phyloP scores from a whole-genome alignment of 2,888 invertebrate genomes.

The Agrochola litura region DNA sequence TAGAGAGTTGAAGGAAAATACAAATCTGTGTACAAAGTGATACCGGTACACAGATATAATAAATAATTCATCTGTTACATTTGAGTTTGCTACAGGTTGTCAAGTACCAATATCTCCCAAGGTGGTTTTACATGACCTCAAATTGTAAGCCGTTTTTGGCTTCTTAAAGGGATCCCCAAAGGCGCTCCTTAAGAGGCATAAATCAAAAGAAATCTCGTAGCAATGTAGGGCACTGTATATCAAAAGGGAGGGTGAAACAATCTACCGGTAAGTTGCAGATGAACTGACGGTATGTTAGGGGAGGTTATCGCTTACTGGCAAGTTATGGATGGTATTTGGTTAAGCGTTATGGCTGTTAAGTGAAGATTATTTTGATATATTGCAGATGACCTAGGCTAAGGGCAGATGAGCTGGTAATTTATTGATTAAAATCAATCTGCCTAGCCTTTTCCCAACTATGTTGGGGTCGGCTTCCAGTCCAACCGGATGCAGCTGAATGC shows the following conservation, averaged over 20 bases:
- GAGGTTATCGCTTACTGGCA: constrained; percentile 19
- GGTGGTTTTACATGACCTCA: constrained; percentile 31
- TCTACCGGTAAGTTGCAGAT: constrained; percentile 20
- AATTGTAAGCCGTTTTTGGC: constrained; percentile 51
- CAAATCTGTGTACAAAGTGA: constrained; percentile 15
- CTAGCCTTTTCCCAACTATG: too few relatives aligned
- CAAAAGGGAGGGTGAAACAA: constrained; percentile 52
- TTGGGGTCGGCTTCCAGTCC: too few relatives aligned
- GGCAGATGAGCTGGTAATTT: background rate
- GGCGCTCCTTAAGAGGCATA: constrained; percentile 44
- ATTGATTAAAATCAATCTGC: too few relatives aligned
- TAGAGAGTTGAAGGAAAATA: constrained; percentile 17
- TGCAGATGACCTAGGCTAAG: background rate
- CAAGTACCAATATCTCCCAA: constrained; percentile 56
- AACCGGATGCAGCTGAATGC: too few relatives aligned
- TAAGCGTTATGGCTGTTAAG: background rate
- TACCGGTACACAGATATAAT: constrained; percentile 30
- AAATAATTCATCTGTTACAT: constrained; percentile 59
- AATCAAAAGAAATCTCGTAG: constrained; percentile 63
- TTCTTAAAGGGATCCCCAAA: constrained; percentile 49
- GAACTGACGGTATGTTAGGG: constrained; percentile 27
- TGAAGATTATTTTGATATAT: constrained; percentile 9
- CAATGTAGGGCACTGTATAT: constrained; percentile 47
- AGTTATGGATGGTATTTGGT: constrained; percentile 6
- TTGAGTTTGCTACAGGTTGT: constrained; percentile 48